A percentile compares a stretch with the other conserved stretches of the same genome.
phyloP scores from a whole-genome alignment of 2,888 invertebrate genomes.

The Dolichopus griseipennis region DNA sequence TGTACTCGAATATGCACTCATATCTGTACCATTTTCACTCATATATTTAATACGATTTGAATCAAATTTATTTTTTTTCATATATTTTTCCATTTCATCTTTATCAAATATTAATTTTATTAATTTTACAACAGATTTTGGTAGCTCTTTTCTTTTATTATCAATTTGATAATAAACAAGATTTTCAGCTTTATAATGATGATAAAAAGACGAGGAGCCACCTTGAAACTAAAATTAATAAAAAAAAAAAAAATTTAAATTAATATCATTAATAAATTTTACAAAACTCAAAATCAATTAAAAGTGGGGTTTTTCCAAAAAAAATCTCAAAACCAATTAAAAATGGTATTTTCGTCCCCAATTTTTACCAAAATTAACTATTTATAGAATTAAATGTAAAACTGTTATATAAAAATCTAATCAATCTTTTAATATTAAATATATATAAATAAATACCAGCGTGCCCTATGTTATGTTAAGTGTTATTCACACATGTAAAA shows the following conservation, averaged over 20 bases:
- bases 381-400: too few species aligned
- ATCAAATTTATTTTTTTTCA: not conserved
- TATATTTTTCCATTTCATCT: not conserved
- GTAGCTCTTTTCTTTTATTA: not conserved
- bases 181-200: not conserved
- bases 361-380: too few species aligned
- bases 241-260: not conserved
- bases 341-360: too few species aligned
- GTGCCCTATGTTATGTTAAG: too few species aligned
- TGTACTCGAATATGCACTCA: not conserved
- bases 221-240: not conserved
- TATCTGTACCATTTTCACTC: not conserved
- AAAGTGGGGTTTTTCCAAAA: too few species aligned
- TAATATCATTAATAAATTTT: too few species aligned
- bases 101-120: not conserved
- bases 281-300: too few species aligned
- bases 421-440: too few species aligned
- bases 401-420: too few species aligned
- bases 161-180: not conserved
- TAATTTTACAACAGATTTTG: not conserved
- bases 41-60: not conserved
- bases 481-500: too few species aligned
- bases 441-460: too few species aligned
- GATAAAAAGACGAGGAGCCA: not conserved
- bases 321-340: too few species aligned